Evolutionary conservation across 2,888 invertebrate species (phyloP).

Genomic region (Himalopsyche anomala): DNA sequence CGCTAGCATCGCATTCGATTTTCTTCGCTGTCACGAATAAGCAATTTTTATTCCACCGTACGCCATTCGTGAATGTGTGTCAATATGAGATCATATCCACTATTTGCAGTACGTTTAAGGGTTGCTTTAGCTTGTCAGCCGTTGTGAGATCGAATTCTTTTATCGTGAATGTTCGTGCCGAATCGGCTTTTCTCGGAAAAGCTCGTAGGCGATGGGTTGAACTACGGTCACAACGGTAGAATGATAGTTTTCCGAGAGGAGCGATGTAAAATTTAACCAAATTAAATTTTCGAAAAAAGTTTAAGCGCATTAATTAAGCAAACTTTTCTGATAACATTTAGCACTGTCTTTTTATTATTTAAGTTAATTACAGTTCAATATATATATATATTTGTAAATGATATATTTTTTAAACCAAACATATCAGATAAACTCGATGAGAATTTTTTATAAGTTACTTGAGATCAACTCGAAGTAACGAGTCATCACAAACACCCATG

Average conservation of each 20-base stretch:
- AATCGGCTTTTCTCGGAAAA: slow-evolving; percentile 55
- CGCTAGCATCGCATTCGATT: slow-evolving; percentile 62
- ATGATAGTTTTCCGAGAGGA: not conserved
- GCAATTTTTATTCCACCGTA: slow-evolving; percentile 14
- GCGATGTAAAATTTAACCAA: not conserved
- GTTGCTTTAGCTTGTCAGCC: slow-evolving; percentile 4
- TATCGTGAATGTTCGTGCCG: slow-evolving; percentile 47
- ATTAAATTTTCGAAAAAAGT: too few species aligned
- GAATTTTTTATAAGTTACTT: too few species aligned
- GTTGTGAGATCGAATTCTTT: slow-evolving; percentile 11
- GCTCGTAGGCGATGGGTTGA: slow-evolving; percentile 49
- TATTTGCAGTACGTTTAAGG: slow-evolving; percentile 15
- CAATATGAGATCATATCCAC: slow-evolving; percentile 14
- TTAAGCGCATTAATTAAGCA: too few species aligned
- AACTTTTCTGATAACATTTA: too few species aligned
- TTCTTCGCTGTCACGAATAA: slow-evolving; percentile 47
- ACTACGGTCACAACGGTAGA: not conserved
- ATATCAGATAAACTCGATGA: too few species aligned
- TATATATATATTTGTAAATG: too few species aligned
- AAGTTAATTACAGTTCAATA: too few species aligned
- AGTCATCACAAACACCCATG: too few species aligned
- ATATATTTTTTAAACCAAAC: too few species aligned
- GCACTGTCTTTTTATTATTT: too few species aligned
- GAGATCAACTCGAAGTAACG: too few species aligned
- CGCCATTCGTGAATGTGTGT: not conserved